Percentiles rank a stretch among this genome's conserved stretches.
Conservation (phyloP, 2,113 vertebrate species). For the Irena cyanogastra region DNA sequence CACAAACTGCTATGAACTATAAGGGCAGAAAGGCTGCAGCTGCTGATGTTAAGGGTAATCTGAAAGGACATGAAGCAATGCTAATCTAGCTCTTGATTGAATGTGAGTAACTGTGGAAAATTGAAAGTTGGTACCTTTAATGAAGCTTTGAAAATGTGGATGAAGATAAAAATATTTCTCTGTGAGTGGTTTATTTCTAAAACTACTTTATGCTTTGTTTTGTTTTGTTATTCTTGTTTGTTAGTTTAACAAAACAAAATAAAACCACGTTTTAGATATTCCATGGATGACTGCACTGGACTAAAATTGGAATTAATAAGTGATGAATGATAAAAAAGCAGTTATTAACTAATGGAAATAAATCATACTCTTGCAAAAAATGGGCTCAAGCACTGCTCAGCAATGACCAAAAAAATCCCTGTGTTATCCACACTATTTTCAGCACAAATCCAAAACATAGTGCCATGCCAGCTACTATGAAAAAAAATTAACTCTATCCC, state of each 20-base stretch:
- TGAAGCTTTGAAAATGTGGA: neutral
- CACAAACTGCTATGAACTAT: neutral
- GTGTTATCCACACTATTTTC: neutral
- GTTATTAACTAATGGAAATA: neutral
- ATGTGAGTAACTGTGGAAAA: neutral
- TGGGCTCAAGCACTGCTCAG: neutral
- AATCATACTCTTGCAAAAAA: neutral
- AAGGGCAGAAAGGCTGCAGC: neutral
- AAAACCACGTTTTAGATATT: neutral
- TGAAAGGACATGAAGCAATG: neutral
- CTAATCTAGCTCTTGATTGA: neutral
- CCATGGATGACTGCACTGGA: neutral
- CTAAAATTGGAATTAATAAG: neutral
- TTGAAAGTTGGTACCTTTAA: neutral
- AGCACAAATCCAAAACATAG: neutral
- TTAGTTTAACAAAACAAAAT: neutral
- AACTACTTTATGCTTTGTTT: neutral
- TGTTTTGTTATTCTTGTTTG: neutral
- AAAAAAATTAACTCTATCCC: neutral
- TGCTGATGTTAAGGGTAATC: neutral
- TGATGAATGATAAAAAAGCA: neutral
- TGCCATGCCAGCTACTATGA: neutral
- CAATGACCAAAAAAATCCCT: neutral
- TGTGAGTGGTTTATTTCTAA: neutral
- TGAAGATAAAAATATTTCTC: neutral